phyloP scores from a whole-genome alignment of 2,797 vertebrate genomes.

The Hyperoplus lanceolatus region DNA sequence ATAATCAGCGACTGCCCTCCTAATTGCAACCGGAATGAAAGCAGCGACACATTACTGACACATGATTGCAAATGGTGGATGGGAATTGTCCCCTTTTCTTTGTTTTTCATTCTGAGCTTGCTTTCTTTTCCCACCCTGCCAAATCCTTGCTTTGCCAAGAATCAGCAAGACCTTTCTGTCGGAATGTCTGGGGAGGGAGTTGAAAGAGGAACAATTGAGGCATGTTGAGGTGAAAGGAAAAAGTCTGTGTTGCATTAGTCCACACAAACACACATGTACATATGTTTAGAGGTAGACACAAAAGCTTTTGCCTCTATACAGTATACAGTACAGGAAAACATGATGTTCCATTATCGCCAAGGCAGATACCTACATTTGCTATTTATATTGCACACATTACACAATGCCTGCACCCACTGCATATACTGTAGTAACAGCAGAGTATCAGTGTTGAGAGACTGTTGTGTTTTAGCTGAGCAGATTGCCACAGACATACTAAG shows the following conservation, averaged over 20 bases:
- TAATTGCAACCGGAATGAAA: conserved; percentile 74
- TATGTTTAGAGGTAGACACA: conserved; percentile 1
- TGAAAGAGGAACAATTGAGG: conserved; percentile 38
- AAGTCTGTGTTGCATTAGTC: conserved; percentile 31
- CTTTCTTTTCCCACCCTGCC: conserved; percentile 20
- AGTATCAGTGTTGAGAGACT: conserved; percentile 79
- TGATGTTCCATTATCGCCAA: conserved; percentile 11
- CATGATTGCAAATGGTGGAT: conserved; percentile 67
- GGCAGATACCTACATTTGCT: not conserved
- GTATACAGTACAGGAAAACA: conserved; percentile 4
- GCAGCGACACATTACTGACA: conserved; percentile 67
- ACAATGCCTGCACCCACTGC: conserved; percentile 15
- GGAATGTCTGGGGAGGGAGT: conserved; percentile 55
- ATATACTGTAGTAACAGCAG: conserved; percentile 33
- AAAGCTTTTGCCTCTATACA: conserved; percentile 1
- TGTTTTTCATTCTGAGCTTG: conserved; percentile 57
- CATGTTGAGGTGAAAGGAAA: conserved; percentile 43
- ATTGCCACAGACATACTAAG: conserved; percentile 80
- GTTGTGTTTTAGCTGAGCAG: conserved; percentile 73
- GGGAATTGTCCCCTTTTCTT: conserved; percentile 66
- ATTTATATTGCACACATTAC: not conserved
- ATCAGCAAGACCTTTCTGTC: conserved; percentile 57
- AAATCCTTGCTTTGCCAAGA: conserved; percentile 55
- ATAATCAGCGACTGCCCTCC: conserved; percentile 58
- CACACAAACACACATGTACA: conserved; percentile 3